Evolutionary conservation across 2,888 invertebrate species (phyloP).

Genomic region (Lepidonotus clava): DNA sequence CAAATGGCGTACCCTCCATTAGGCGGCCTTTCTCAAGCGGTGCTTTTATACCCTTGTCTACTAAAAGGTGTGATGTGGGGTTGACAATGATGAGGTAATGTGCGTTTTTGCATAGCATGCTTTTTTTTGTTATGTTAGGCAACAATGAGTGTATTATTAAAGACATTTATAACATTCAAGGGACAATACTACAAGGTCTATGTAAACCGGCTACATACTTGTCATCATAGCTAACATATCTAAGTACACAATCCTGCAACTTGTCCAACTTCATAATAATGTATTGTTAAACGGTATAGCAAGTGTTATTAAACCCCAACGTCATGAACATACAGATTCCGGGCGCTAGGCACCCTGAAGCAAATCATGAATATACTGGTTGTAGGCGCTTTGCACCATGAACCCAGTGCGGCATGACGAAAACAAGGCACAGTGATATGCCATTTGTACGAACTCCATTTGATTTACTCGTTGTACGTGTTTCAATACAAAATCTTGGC

Average conservation of each 20-base stretch:
- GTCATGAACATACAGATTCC: too few species aligned
- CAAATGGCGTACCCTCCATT: not conserved
- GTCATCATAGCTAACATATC: too few species aligned
- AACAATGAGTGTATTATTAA: not conserved
- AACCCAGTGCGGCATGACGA: not conserved
- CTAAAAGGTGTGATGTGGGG: not conserved
- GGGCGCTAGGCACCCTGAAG: too few species aligned
- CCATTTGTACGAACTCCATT: not conserved
- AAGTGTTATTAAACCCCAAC: too few species aligned
- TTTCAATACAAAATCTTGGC: not conserved
- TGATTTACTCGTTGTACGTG: not conserved
- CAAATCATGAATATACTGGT: not conserved
- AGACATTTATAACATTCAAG: not conserved
- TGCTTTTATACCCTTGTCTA: slow-evolving; percentile 12
- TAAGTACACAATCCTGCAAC: too few species aligned
- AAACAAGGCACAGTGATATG: not conserved
- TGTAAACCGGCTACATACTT: not conserved
- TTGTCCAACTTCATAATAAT: too few species aligned
- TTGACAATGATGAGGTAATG: slow-evolving; percentile 1
- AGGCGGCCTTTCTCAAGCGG: too few species aligned
- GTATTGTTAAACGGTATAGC: too few species aligned
- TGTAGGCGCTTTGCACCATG: not conserved
- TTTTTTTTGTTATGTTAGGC: not conserved
- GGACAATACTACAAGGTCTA: too few species aligned
- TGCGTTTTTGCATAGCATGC: slow-evolving; percentile 18